A percentile compares a stretch with the other conserved stretches of the same genome.
Evolutionary conservation across 2,888 invertebrate species (phyloP).

Genomic region (Stenodera caucasica): DNA sequence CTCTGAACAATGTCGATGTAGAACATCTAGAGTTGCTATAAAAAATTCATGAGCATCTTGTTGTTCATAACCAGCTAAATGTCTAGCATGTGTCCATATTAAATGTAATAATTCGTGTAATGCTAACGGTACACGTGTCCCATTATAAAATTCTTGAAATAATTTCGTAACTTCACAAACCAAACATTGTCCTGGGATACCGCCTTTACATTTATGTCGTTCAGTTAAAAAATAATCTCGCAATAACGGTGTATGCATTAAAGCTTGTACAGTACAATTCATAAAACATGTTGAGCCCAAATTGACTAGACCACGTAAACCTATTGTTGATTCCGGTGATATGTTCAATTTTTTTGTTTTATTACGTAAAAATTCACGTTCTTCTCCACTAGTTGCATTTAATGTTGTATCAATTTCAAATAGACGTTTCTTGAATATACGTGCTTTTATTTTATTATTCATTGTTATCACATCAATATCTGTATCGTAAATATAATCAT

Average conservation of each 20-base stretch:
- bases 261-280: slow-evolving; percentile 95
- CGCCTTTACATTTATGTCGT: slow-evolving; percentile 80
- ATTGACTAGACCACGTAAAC: slow-evolving; percentile 91
- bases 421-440: slow-evolving; percentile 49
- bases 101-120: slow-evolving; percentile 87
- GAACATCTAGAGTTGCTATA: slow-evolving; percentile 89
- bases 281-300: slow-evolving; percentile 98
- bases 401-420: slow-evolving; percentile 60
- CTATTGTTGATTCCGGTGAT: slow-evolving; percentile 80
- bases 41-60: slow-evolving; percentile 99
- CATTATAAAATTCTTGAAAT: slow-evolving; percentile 92
- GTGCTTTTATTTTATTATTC: slow-evolving; percentile 49
- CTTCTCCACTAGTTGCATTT: slow-evolving; percentile 79
- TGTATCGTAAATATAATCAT: slow-evolving; percentile 81
- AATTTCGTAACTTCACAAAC: slow-evolving; percentile 95
- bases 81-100: slow-evolving; percentile 95
- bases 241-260: slow-evolving; percentile 93
- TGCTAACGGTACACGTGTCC: slow-evolving; percentile 83
- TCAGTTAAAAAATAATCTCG: slow-evolving; percentile 95
- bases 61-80: slow-evolving; percentile 94
- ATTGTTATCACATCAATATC: slow-evolving; percentile 49
- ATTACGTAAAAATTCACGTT: slow-evolving; percentile 73
- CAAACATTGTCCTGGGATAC: slow-evolving; percentile 74
- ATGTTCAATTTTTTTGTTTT: slow-evolving; percentile 79
- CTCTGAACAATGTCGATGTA: slow-evolving; percentile 76